Conservation (phyloP, 2,888 invertebrate species). For the Chelonus formosanus region DNA sequence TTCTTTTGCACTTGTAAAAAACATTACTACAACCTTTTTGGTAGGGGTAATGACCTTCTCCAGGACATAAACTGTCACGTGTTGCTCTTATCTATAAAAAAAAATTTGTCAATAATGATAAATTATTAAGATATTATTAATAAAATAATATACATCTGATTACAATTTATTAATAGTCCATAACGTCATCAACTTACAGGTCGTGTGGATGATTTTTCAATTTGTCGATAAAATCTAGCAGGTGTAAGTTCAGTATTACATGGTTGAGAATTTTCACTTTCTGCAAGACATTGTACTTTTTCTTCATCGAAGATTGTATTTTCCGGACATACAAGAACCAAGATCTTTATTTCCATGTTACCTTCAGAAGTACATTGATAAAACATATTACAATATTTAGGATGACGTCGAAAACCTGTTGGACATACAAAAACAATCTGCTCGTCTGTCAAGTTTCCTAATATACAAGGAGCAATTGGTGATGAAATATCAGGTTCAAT, state of each 20-base stretch:
- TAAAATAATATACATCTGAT: too few relatives aligned
- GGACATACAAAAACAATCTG: constrained; percentile 81
- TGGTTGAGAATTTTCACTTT: constrained; percentile 68
- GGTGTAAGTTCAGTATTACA: constrained; percentile 71
- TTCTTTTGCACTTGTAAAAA: constrained; percentile 76
- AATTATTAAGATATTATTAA: too few relatives aligned
- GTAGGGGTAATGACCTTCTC: constrained; percentile 75
- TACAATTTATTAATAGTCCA: too few relatives aligned
- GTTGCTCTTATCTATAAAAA: constrained; percentile 72
- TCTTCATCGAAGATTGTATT: constrained; percentile 79
- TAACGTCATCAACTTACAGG: constrained; percentile 68
- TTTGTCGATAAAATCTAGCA: constrained; percentile 68
- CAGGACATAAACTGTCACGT: constrained; percentile 71
- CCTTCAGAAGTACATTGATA: constrained; percentile 81
- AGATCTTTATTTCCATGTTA: constrained; percentile 76
- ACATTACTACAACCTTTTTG: constrained; percentile 76
- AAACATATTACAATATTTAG: constrained; percentile 83
- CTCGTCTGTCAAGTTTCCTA: constrained; percentile 71
- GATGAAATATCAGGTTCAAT: constrained; percentile 3
- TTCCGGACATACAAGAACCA: constrained; percentile 79
- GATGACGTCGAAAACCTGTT: constrained; percentile 81
- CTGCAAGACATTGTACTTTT: constrained; percentile 76
- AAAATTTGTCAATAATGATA: too few relatives aligned
- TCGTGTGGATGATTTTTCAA: constrained; percentile 67
- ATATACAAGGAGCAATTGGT: constrained; percentile 48